Evolutionary conservation across 2,888 invertebrate species (phyloP).

Genomic region (Drosophila subsilvestris): DNA sequence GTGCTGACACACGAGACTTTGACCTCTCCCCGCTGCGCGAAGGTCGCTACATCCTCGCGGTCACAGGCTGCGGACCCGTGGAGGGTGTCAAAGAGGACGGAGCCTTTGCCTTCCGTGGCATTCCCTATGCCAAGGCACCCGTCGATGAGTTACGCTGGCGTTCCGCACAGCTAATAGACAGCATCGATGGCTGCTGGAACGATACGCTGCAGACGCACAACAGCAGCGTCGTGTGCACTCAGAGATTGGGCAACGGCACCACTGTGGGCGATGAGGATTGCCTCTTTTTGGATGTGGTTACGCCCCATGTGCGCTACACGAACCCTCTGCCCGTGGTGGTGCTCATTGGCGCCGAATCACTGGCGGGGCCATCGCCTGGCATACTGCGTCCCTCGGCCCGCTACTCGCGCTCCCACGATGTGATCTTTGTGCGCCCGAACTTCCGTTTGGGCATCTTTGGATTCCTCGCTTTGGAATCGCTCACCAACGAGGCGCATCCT

Average conservation of each 20-base stretch:
- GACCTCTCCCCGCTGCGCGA: constrained; percentile 88
- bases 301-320: constrained; percentile 91
- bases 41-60: constrained; percentile 89
- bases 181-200: constrained; percentile 91
- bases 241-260: constrained; percentile 88
- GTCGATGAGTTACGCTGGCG: constrained; percentile 88
- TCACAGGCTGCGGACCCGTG: constrained; percentile 91
- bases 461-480: constrained; percentile 90
- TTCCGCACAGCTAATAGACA: constrained; percentile 88
- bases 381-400: constrained; percentile 89
- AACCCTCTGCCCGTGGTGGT: constrained; percentile 93
- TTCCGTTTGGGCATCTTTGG: constrained; percentile 92
- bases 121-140: constrained; percentile 92
- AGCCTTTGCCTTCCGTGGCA: constrained; percentile 91
- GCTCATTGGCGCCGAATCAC: constrained; percentile 90
- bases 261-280: constrained; percentile 92
- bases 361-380: constrained; percentile 91
- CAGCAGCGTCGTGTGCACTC: constrained; percentile 88
- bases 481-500: constrained; percentile 89
- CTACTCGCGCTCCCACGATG: constrained; percentile 90
- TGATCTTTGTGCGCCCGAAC: constrained; percentile 94
- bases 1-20: constrained; percentile 87
- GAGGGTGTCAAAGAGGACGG: constrained; percentile 92
- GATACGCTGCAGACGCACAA: constrained; percentile 89
- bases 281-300: constrained; percentile 91